phyloP scores from a whole-genome alignment of 2,888 invertebrate species.

The Strigamia maritima region DNA sequence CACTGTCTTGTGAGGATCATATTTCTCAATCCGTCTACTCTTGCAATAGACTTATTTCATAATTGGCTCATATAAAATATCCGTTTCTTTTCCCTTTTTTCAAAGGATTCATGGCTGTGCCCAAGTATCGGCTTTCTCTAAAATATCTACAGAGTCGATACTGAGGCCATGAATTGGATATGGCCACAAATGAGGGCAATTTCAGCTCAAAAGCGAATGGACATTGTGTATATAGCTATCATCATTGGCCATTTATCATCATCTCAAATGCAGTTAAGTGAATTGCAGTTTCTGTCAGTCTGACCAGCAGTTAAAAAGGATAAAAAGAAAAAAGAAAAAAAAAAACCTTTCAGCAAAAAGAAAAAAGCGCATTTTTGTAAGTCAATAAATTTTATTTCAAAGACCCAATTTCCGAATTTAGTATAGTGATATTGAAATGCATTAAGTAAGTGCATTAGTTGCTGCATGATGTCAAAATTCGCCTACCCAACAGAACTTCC shows the following conservation, averaged over 20 bases:
- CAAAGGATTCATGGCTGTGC: neutral
- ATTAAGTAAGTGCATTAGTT: too few species aligned
- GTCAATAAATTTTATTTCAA: too few species aligned
- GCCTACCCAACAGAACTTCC: too few species aligned
- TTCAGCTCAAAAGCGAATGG: slow-evolving; percentile 5
- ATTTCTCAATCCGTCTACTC: slow-evolving; percentile 3
- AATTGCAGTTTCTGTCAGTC: slow-evolving; percentile 5
- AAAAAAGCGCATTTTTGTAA: neutral
- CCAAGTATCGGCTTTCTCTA: neutral
- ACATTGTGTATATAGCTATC: slow-evolving; percentile 15
- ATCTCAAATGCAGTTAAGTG: slow-evolving; percentile 5
- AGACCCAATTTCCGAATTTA: too few species aligned
- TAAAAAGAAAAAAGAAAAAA: neutral
- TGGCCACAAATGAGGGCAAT: slow-evolving; percentile 8
- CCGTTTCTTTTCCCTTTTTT: neutral
- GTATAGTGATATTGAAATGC: too few species aligned
- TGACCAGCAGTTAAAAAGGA: neutral
- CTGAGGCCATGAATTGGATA: neutral
- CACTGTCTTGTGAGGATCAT: neutral
- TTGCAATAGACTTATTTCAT: neutral
- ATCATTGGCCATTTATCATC: slow-evolving; percentile 15
- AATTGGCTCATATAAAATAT: slow-evolving; percentile 5
- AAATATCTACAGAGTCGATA: neutral
- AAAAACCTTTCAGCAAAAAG: neutral
- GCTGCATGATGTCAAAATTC: too few species aligned